phyloP scores from a whole-genome alignment of 2,113 vertebrate genomes.

The Microcebus lehilahytsara region DNA sequence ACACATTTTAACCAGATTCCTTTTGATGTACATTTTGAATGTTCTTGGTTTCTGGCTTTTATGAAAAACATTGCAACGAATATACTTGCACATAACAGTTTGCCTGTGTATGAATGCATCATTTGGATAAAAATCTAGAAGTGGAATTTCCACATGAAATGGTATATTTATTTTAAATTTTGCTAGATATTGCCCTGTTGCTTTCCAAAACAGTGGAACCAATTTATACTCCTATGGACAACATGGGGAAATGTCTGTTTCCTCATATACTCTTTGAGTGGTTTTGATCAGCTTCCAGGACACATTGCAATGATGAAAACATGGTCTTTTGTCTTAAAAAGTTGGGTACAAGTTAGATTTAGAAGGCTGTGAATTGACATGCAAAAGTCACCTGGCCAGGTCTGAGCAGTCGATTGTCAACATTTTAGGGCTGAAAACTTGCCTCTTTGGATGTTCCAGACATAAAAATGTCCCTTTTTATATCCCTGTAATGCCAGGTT shows the following conservation, averaged over 20 bases:
- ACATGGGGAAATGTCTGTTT: not conserved
- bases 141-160: slow-evolving; percentile 21
- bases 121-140: not conserved
- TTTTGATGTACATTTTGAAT: not conserved
- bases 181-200: not conserved
- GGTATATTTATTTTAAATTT: not conserved
- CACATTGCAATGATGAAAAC: not conserved
- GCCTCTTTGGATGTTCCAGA: not conserved
- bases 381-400: not conserved
- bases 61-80: not conserved
- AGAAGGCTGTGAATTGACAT: not conserved
- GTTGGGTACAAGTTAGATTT: not conserved
- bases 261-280: not conserved
- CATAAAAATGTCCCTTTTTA: not conserved
- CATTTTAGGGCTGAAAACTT: not conserved
- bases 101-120: too few relatives aligned
- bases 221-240: not conserved
- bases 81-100: not conserved
- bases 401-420: not conserved
- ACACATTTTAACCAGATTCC: not conserved
- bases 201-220: not conserved
- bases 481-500: not conserved
- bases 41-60: not conserved
- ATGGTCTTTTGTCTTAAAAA: slow-evolving; percentile 19
- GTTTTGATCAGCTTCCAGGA: not conserved